Base-by-base conservation (phyloP, 2,888 invertebrate species). In the Drosophila subquinaria region DNA sequence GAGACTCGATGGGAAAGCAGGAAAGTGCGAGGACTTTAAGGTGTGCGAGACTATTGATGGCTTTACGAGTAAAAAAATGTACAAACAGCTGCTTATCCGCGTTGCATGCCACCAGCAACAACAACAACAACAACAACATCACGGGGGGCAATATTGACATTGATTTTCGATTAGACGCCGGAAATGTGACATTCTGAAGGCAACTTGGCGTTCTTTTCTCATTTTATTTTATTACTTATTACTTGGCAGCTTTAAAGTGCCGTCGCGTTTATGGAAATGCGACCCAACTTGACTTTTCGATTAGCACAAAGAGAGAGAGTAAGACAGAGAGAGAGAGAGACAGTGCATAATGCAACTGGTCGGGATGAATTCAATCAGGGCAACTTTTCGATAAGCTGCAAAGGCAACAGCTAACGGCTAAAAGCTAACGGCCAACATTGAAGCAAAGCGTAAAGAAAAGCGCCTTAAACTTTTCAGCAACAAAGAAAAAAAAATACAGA, bases 51-150 rank as follows among this genome's bases (percentile, higher is more conserved):
- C 79, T 89, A 89, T 86, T 84, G 86, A 86, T 89, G 89, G 80
- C 85, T 87, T 79, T 89, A 87, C 82, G 88, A 84, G 86, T 86
- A 89, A 86, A 86, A 86, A 87, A 86, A 86, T 86, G 88, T 87
- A 89, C 88, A 89, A 86, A 89, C 89, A 86, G 82, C 86, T 86
- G 89, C 89, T 86, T 87, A 87, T 83, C 79, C 89, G 62, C 75
- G 68, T 64, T 66, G 50, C 56, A 33, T 38, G 62, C 51, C 48
- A 47, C 27, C 47, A 20, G 33, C 5, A 20, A 36, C 5, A 27
- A 27, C 27, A 23, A 23, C 23, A 4, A 2, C 23, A 23, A 23
- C 23, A 27, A 27, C 27, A 27, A 27, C 27, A 5, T 27, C 27
- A 27, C 27, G 27, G 6, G 27, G 6, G 1, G 35, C 15, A 20